A percentile compares a stretch with the other conserved stretches of the same genome.
Conservation (phyloP, 1,140 invertebrate genomes). For the Drosophila nigrodunni region DNA sequence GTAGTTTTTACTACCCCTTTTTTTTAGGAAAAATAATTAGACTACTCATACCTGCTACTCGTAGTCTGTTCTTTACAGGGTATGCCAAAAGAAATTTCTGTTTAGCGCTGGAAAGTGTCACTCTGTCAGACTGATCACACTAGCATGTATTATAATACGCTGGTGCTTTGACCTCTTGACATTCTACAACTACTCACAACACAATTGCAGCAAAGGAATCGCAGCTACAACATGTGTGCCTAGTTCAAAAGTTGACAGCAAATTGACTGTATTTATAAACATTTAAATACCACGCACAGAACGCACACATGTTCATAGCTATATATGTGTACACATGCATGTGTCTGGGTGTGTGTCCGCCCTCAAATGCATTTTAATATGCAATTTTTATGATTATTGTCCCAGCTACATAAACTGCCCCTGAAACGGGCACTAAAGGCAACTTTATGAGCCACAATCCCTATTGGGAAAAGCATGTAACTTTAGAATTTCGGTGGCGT, state of each 20-base stretch:
- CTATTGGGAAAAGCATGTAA: slow-evolving; percentile 40
- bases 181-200: slow-evolving; percentile 54
- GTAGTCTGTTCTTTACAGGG: background rate
- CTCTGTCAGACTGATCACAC: slow-evolving; percentile 34
- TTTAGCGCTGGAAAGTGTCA: slow-evolving; percentile 55
- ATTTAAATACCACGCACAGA: slow-evolving; percentile 64
- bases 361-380: slow-evolving; percentile 73
- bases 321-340: background rate
- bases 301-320: slow-evolving; percentile 21
- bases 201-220: slow-evolving; percentile 11
- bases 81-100: slow-evolving; percentile 41
- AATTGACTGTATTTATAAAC: slow-evolving; percentile 83
- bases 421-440: slow-evolving; percentile 37
- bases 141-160: slow-evolving; percentile 52
- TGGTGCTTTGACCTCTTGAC: slow-evolving; percentile 64
- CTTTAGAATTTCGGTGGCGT: slow-evolving; percentile 62
- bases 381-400: slow-evolving; percentile 77
- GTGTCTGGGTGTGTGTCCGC: slow-evolving; percentile 10
- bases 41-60: background rate
- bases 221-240: slow-evolving; percentile 72
- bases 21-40: no score
- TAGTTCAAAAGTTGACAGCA: slow-evolving; percentile 81
- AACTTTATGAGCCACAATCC: slow-evolving; percentile 51
- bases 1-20: no score
- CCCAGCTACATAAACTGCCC: slow-evolving; percentile 32